phyloP scores from a whole-genome alignment of 2,888 invertebrate species.

The Rotaria magnacalcarata region DNA sequence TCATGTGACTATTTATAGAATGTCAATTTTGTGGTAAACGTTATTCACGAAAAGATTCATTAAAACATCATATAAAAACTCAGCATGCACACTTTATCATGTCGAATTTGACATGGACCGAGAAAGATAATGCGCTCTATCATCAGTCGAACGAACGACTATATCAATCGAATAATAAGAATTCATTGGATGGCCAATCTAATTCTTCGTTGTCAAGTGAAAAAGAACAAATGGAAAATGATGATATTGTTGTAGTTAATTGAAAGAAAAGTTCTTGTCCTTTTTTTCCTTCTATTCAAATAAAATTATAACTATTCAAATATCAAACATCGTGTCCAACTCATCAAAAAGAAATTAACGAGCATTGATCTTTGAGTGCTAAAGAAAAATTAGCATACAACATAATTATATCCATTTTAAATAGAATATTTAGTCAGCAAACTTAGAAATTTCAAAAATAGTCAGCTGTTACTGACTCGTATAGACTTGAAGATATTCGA shows the following conservation, averaged over 20 bases:
- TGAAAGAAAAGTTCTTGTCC: background rate
- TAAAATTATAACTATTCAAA: no score
- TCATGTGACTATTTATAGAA: background rate
- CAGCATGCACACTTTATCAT: background rate
- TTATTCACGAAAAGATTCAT: conserved; percentile 31
- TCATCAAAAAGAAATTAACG: no score
- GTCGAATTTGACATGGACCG: background rate
- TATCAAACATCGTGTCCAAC: no score
- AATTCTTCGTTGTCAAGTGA: background rate
- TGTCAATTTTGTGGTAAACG: conserved; percentile 32
- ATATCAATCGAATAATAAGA: background rate
- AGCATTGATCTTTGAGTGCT: no score
- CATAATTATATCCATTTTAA: no score
- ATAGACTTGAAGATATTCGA: no score
- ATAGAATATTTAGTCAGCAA: no score
- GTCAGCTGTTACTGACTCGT: no score
- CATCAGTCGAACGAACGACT: background rate
- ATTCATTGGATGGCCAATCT: background rate
- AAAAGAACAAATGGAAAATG: background rate
- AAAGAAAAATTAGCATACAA: no score
- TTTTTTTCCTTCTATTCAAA: no score
- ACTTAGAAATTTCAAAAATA: no score
- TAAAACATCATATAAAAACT: conserved; percentile 38
- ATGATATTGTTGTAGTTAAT: background rate
- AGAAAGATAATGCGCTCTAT: background rate